phyloP scores from a whole-genome alignment of 2,888 invertebrate genomes.

The Hydrotaea diabolus region DNA sequence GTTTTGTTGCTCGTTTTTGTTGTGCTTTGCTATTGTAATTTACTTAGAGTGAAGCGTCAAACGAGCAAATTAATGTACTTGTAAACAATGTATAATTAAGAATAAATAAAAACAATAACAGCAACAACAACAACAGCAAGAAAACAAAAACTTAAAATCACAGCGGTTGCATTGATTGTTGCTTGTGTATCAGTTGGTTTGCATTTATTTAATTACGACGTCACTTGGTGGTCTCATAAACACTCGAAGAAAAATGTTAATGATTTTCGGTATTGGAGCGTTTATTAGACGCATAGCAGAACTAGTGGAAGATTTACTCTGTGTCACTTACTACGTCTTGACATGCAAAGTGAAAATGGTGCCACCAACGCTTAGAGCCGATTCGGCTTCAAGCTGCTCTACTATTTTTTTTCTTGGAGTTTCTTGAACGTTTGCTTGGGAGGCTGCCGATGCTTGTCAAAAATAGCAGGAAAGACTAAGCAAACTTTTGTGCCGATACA shows the following conservation, averaged over 20 bases:
- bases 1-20: neutral
- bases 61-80: conserved; percentile 59
- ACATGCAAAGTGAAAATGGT: too few species aligned
- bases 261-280: too few species aligned
- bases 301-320: too few species aligned
- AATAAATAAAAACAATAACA: conserved; percentile 32
- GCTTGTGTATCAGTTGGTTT: conserved; percentile 1
- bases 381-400: too few species aligned
- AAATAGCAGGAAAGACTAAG: too few species aligned
- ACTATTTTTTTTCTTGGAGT: too few species aligned
- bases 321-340: too few species aligned
- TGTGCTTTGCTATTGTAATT: neutral
- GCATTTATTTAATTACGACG: conserved; percentile 32
- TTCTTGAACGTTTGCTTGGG: too few species aligned
- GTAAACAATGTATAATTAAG: conserved; percentile 56
- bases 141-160: conserved; percentile 1
- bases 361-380: too few species aligned
- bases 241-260: conserved; percentile 26
- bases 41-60: conserved; percentile 54
- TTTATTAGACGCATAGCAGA: too few species aligned
- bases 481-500: too few species aligned
- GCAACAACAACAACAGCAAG: conserved; percentile 19
- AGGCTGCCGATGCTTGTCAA: too few species aligned
- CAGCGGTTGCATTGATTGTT: conserved; percentile 10
- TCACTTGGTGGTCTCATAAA: neutral